Evolutionary conservation across 2,797 vertebrate species (phyloP).

Genomic region (Chaenodraco wilsoni): DNA sequence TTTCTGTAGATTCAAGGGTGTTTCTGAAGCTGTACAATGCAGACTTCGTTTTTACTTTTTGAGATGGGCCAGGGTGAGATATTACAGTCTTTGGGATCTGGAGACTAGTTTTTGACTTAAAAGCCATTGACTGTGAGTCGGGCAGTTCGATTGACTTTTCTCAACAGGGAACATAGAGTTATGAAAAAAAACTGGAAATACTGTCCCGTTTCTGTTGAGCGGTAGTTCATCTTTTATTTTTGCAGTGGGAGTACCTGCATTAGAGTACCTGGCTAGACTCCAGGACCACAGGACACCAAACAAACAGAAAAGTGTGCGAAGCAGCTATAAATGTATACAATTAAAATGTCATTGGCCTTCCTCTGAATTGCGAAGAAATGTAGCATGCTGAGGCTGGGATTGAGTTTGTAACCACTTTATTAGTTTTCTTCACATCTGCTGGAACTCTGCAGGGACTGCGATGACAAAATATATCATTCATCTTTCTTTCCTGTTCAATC

Average conservation of each 20-base stretch:
- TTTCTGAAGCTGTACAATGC: neutral
- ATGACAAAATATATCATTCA: constrained; percentile 10
- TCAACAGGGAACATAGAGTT: neutral
- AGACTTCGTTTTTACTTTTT: neutral
- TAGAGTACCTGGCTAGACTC: neutral
- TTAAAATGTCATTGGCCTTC: constrained; percentile 10
- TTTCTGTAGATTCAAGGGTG: neutral
- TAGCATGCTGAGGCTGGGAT: neutral
- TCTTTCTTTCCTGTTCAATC: constrained; percentile 10
- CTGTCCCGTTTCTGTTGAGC: neutral
- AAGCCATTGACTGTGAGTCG: neutral
- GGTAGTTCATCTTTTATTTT: neutral
- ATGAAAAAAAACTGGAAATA: neutral
- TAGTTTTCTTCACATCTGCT: constrained; percentile 14
- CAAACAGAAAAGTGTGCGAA: neutral
- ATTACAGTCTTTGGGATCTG: neutral
- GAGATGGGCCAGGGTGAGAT: neutral
- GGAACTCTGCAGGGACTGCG: constrained; percentile 1
- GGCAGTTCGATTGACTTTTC: neutral
- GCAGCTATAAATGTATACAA: constrained; percentile 5
- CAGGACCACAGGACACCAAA: neutral
- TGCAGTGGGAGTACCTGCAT: neutral
- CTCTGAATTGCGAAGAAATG: constrained; percentile 23
- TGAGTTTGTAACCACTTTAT: constrained; percentile 25
- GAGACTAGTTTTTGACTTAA: constrained; percentile 2